phyloP scores from a whole-genome alignment of 2,888 invertebrate genomes.

The Amitus sp. region DNA sequence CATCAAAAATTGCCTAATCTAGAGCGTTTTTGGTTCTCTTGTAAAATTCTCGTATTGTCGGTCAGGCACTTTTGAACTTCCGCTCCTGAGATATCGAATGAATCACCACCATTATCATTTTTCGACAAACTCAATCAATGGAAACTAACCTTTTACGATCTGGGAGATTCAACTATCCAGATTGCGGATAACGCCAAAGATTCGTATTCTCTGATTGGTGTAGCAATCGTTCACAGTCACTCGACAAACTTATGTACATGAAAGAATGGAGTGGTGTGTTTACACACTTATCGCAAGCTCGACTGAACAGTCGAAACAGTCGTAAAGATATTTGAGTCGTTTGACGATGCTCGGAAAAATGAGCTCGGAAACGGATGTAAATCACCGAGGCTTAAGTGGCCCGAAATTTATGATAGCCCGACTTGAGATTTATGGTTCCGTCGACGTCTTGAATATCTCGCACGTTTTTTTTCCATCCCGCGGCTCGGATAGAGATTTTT shows the following conservation, averaged over 20 bases:
- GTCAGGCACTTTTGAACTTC: no score
- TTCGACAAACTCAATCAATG: no score
- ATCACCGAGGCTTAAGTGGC: slow-evolving; percentile 3
- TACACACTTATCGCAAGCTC: background rate
- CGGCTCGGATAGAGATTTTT: no score
- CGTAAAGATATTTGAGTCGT: slow-evolving; percentile 6
- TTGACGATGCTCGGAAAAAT: slow-evolving; percentile 7
- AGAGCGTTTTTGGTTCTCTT: no score
- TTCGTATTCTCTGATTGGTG: no score
- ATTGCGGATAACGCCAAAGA: no score
- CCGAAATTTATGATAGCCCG: background rate
- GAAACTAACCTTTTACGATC: no score
- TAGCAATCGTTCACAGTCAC: background rate
- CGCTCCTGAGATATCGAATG: no score
- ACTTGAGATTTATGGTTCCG: background rate
- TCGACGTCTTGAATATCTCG: background rate
- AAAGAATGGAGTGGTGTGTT: slow-evolving; percentile 2
- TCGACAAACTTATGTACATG: background rate
- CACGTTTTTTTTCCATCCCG: background rate
- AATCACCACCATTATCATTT: no score
- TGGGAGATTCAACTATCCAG: background rate
- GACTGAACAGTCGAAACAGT: slow-evolving; percentile 8
- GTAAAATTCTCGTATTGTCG: no score
- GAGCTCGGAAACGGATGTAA: slow-evolving; percentile 2
- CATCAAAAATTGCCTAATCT: no score